Evolutionary conservation across 2,888 invertebrate species (phyloP).

Genomic region (Dermolepida albohirtum): DNA sequence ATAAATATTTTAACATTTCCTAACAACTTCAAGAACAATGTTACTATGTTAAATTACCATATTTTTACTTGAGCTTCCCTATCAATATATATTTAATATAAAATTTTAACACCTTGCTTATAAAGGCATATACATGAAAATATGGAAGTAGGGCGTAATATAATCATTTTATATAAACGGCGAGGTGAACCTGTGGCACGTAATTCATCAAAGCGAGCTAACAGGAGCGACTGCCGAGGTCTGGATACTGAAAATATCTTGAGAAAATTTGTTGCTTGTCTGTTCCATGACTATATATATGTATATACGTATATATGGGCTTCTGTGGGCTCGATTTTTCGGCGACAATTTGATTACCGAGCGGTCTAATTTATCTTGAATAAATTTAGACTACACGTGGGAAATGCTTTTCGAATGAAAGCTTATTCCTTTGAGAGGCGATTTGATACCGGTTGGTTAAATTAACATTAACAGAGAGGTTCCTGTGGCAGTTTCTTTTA

Average conservation of each 20-base stretch:
- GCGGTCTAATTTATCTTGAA: constrained; percentile 38
- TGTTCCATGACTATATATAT: constrained; percentile 1
- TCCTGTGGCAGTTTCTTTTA: too few species aligned
- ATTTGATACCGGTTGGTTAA: constrained; percentile 13
- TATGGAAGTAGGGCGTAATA: neutral
- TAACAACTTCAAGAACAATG: too few species aligned
- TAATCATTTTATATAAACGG: constrained; percentile 22
- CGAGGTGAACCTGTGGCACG: constrained; percentile 6
- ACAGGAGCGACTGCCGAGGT: neutral
- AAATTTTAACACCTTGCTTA: too few species aligned
- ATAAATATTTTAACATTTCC: too few species aligned
- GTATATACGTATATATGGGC: constrained; percentile 1
- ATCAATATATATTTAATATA: too few species aligned
- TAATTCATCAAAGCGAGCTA: constrained; percentile 28
- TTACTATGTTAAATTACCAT: too few species aligned
- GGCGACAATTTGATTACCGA: constrained; percentile 34
- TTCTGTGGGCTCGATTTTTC: constrained; percentile 19
- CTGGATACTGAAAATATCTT: constrained; percentile 17
- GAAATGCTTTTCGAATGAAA: constrained; percentile 24
- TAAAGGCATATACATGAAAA: too few species aligned
- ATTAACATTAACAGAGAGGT: constrained; percentile 16
- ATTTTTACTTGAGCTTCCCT: too few species aligned
- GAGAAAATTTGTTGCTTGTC: constrained; percentile 24
- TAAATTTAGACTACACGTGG: constrained; percentile 30
- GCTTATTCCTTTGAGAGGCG: constrained; percentile 14